phyloP scores from a whole-genome alignment of 2,113 vertebrate genomes.

The Polypterus senegalus region DNA sequence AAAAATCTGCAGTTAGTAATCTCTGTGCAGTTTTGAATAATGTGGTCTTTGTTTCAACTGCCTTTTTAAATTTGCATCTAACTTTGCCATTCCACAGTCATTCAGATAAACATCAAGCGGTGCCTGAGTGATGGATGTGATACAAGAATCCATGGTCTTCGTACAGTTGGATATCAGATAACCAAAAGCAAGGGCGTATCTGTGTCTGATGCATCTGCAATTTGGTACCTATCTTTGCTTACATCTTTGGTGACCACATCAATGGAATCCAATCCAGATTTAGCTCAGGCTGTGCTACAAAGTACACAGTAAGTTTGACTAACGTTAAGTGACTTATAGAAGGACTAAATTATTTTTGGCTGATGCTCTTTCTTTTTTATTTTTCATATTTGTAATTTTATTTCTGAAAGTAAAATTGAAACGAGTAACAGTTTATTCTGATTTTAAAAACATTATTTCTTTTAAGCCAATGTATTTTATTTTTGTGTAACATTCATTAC shows the following conservation, averaged over 20 bases:
- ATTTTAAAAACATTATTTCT: too few species aligned
- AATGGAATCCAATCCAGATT: constrained; percentile 85
- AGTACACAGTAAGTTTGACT: constrained; percentile 77
- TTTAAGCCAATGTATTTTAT: too few species aligned
- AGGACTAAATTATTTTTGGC: too few species aligned
- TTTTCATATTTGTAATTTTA: too few species aligned
- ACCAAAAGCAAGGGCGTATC: constrained; percentile 81
- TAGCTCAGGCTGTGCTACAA: constrained; percentile 82
- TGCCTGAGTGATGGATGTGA: constrained; percentile 93
- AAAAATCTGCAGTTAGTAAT: too few species aligned
- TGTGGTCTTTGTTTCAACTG: neutral
- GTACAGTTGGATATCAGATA: constrained; percentile 80
- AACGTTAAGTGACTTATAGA: too few species aligned
- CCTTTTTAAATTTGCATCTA: neutral
- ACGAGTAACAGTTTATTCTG: too few species aligned
- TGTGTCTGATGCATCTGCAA: constrained; percentile 86
- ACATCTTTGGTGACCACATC: constrained; percentile 91
- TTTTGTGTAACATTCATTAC: too few species aligned
- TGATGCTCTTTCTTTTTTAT: too few species aligned
- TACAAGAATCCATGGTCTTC: constrained; percentile 84
- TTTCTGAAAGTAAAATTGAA: too few species aligned
- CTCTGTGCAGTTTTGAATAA: neutral
- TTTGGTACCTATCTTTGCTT: constrained; percentile 94
- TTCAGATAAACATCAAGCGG: constrained; percentile 95
- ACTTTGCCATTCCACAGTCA: constrained; percentile 52